Percentiles rank a stretch among this genome's conserved stretches.
phyloP scores from a whole-genome alignment of 1,140 invertebrate species.

The Pissodes strobi region DNA sequence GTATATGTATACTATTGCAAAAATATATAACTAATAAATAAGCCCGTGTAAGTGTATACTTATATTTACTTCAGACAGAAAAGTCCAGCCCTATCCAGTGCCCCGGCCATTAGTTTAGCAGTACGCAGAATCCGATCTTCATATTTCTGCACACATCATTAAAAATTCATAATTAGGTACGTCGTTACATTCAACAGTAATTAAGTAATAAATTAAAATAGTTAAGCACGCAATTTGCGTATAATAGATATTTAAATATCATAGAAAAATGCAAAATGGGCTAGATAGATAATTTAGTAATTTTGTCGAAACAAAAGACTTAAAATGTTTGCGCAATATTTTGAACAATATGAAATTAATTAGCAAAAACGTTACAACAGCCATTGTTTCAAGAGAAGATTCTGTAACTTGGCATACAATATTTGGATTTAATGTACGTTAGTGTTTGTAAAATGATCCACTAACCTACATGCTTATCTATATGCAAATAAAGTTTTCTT shows the following conservation, averaged over 20 bases:
- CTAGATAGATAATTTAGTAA: slow-evolving; percentile 12
- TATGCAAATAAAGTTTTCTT: too few relatives aligned
- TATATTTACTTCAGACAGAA: too few relatives aligned
- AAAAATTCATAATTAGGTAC: too few relatives aligned
- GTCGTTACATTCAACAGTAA: too few relatives aligned
- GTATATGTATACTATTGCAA: too few relatives aligned
- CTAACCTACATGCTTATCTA: too few relatives aligned
- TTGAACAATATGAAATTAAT: slow-evolving; percentile 23
- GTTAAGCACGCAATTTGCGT: slow-evolving; percentile 2
- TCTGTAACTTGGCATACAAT: not conserved
- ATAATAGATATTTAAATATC: slow-evolving; percentile 16
- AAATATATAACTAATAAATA: too few relatives aligned
- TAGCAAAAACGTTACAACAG: slow-evolving; percentile 10
- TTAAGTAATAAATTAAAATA: slow-evolving; percentile 6
- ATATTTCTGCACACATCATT: too few relatives aligned
- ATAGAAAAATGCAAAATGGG: slow-evolving; percentile 12
- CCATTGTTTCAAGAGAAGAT: slow-evolving; percentile 14
- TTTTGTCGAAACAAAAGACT: slow-evolving; percentile 26
- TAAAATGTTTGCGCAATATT: slow-evolving; percentile 14
- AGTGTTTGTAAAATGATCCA: not conserved
- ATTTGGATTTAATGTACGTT: not conserved
- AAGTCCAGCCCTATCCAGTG: too few relatives aligned
- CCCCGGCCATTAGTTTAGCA: too few relatives aligned
- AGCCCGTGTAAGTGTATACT: too few relatives aligned
- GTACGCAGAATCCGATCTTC: too few relatives aligned